phyloP scores from a whole-genome alignment of 2,797 vertebrate species.

The Hydrolagus colliei region DNA sequence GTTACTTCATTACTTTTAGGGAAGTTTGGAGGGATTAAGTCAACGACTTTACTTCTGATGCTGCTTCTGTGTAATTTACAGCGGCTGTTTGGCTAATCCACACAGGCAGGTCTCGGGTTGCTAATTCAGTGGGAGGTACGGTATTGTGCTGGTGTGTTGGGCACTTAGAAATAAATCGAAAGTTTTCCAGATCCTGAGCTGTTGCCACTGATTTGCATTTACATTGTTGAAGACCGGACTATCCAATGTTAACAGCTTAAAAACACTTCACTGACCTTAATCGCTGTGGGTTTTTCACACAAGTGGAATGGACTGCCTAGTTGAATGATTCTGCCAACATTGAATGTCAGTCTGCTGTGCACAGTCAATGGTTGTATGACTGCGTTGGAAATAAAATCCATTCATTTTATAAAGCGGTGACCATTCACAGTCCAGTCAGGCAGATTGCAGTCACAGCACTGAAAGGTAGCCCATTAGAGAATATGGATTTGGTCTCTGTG shows the following conservation, averaged over 20 bases:
- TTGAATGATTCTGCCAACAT: background rate
- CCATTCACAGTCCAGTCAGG: background rate
- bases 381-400: conserved; percentile 13
- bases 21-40: background rate
- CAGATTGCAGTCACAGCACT: conserved; percentile 24
- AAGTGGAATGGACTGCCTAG: background rate
- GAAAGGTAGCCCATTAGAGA: conserved; percentile 12
- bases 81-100: background rate
- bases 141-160: background rate
- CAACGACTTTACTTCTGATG: background rate
- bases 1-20: background rate
- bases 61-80: background rate
- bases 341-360: background rate
- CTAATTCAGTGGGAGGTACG: background rate
- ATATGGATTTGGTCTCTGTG: background rate
- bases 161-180: background rate
- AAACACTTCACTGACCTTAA: background rate
- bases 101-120: background rate
- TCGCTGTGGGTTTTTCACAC: background rate
- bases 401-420: conserved; percentile 18
- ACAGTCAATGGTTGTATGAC: background rate
- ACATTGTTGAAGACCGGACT: background rate
- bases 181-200: background rate
- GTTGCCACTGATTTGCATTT: background rate
- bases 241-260: background rate